phyloP scores from a whole-genome alignment of 2,113 vertebrate species.

The Thunnus thynnus region DNA sequence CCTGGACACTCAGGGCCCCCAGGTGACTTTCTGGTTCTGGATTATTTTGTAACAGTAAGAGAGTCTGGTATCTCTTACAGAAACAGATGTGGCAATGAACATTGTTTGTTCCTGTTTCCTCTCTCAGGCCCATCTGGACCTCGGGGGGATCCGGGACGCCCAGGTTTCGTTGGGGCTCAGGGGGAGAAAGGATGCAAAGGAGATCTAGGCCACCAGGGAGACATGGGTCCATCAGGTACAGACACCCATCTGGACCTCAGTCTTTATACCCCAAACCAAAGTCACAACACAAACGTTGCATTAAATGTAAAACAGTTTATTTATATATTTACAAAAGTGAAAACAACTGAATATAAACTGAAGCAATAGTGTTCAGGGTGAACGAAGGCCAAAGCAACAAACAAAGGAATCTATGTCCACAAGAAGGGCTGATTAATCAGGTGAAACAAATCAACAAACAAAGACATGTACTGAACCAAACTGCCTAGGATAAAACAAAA shows the following conservation, averaged over 20 bases:
- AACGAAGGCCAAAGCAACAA: not conserved
- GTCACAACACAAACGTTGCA: too few relatives aligned
- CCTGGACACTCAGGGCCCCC: conserved; percentile 59
- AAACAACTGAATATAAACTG: too few relatives aligned
- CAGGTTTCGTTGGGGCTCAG: conserved; percentile 56
- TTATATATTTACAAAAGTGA: too few relatives aligned
- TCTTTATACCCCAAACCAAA: not conserved
- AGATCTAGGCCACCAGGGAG: conserved; percentile 56
- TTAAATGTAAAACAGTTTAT: too few relatives aligned
- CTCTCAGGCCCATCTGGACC: conserved; percentile 64
- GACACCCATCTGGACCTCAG: not conserved
- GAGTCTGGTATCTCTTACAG: not conserved
- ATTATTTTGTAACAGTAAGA: not conserved
- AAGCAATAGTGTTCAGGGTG: too few relatives aligned
- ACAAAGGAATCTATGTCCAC: not conserved
- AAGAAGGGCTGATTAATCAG: too few relatives aligned
- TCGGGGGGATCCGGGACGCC: conserved; percentile 62
- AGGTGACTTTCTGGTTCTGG: conserved; percentile 65
- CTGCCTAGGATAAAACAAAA: too few relatives aligned
- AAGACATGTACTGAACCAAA: too few relatives aligned
- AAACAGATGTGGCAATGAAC: too few relatives aligned
- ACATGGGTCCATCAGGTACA: conserved; percentile 65
- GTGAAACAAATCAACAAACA: too few relatives aligned
- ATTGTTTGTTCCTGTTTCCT: not conserved
- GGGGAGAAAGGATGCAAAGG: conserved; percentile 78